Evolutionary conservation across 2,797 vertebrate species (phyloP).

Genomic region (Rallus crepitans): DNA sequence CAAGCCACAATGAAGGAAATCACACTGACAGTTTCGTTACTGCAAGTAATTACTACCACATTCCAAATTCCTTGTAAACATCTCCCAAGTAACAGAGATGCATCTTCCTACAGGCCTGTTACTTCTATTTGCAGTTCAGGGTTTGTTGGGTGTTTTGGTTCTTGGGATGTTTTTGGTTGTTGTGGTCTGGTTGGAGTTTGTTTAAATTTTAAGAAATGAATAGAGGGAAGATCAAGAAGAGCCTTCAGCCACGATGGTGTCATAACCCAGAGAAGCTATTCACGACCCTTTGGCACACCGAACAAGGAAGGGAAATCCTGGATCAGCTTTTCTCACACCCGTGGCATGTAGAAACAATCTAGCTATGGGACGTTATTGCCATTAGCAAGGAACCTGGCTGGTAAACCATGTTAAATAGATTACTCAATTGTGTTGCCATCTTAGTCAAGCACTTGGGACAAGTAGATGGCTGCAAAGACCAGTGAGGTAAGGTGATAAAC

Average conservation of each 20-base stretch:
- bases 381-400: not conserved
- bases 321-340: not conserved
- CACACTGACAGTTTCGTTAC: not conserved
- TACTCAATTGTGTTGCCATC: not conserved
- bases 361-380: not conserved
- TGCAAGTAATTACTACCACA: not conserved
- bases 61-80: not conserved
- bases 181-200: no score
- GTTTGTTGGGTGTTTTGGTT: not conserved
- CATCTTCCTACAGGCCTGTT: not conserved
- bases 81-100: not conserved
- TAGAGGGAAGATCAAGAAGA: not conserved
- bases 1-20: not conserved
- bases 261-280: not conserved
- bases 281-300: accelerated
- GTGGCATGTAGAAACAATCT: not conserved
- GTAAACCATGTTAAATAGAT: not conserved
- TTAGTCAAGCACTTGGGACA: not conserved
- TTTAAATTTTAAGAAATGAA: not conserved
- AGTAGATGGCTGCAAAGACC: not conserved
- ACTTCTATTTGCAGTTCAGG: not conserved
- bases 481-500: not conserved
- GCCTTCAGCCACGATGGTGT: not conserved
- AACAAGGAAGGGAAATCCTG: not conserved
- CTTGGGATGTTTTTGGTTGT: no score